Evolutionary conservation across 2,888 invertebrate genomes (phyloP).

Genomic region (Apeira syringaria): DNA sequence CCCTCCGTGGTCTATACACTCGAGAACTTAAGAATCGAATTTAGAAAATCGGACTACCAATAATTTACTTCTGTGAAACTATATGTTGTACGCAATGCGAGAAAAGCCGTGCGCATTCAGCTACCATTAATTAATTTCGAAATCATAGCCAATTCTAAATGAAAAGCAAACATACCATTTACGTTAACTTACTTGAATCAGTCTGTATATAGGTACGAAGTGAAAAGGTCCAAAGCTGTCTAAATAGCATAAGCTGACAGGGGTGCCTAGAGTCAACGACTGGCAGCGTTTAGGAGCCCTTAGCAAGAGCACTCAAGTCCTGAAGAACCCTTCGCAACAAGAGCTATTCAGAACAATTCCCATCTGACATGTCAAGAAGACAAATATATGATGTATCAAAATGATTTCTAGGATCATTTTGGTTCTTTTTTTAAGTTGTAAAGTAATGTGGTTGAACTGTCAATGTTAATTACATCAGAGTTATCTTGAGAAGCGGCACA

Average conservation of each 20-base stretch:
- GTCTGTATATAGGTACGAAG: neutral
- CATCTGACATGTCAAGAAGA: conserved; percentile 5
- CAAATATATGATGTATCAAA: neutral
- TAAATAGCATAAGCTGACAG: conserved; percentile 3
- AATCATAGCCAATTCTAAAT: conserved; percentile 8
- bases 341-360: conserved; percentile 6
- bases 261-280: conserved; percentile 1
- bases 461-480: too few species aligned
- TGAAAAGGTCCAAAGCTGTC: conserved; percentile 7
- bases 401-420: too few species aligned
- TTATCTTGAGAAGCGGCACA: too few species aligned
- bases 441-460: too few species aligned
- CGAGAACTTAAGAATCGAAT: too few species aligned
- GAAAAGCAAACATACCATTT: conserved; percentile 17
- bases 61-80: too few species aligned
- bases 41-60: too few species aligned
- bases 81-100: too few species aligned
- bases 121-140: neutral
- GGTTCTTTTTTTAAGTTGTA: too few species aligned
- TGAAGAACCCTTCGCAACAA: conserved; percentile 5
- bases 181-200: conserved; percentile 19
- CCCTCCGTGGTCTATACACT: too few species aligned
- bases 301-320: conserved; percentile 7
- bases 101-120: neutral
- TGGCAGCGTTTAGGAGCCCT: conserved; percentile 3